These are phyloP conservation scores for Gambelia wislizenii DNA, from an alignment of 2,797 vertebrate genomes.

Conservation along the genomic window DNA sequence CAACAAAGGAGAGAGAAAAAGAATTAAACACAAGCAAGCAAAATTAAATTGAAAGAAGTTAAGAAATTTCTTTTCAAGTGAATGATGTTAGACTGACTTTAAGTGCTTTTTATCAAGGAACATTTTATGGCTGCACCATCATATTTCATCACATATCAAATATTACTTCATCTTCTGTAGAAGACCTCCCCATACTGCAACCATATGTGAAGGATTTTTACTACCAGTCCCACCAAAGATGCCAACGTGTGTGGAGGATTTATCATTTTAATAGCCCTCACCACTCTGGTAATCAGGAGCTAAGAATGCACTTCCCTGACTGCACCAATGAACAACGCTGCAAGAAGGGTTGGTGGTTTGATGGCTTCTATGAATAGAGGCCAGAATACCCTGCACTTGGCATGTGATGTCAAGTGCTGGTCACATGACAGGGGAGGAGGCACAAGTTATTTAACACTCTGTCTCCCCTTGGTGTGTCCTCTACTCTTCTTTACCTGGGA, in stretches of 20 bases:
- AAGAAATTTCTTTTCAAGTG: not conserved
- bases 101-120: not conserved
- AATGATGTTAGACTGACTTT: not conserved
- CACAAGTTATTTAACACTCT: no score
- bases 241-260: not conserved
- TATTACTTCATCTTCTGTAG: not conserved
- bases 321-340: no score
- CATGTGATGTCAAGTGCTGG: no score
- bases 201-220: not conserved
- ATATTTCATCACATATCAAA: not conserved
- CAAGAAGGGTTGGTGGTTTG: no score
- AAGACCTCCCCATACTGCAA: not conserved
- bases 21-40: not conserved
- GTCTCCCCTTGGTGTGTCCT: no score
- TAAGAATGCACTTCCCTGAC: no score
- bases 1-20: not conserved
- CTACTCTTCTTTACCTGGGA: no score
- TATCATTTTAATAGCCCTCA: not conserved
- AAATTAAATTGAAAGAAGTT: no score
- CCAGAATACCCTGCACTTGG: no score
- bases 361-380: no score
- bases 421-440: no score
- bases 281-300: not conserved
- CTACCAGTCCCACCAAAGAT: not conserved
- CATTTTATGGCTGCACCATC: not conserved